phyloP scores from a whole-genome alignment of 1,140 invertebrate genomes.

The Musca domestica region DNA sequence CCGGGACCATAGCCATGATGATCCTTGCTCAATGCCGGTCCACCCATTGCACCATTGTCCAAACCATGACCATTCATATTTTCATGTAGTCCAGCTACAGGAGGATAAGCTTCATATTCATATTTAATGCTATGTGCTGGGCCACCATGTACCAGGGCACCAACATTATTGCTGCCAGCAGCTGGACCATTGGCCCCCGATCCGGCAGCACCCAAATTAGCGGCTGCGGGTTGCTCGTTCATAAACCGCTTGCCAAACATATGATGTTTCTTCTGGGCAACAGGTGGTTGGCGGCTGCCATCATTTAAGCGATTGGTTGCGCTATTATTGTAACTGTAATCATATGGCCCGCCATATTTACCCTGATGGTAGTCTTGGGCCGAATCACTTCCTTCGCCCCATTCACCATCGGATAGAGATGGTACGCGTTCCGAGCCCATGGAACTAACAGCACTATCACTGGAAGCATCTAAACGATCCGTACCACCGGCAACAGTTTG shows the following conservation, averaged over 20 bases:
- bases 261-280: slow-evolving; percentile 90
- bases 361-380: slow-evolving; percentile 63
- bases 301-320: slow-evolving; percentile 32
- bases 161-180: slow-evolving; percentile 11
- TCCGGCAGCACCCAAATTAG: slow-evolving; percentile 25
- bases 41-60: slow-evolving; percentile 56
- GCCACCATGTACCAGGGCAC: slow-evolving; percentile 20
- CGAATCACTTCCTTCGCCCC: slow-evolving; percentile 85
- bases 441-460: slow-evolving; percentile 84
- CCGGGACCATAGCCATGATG: slow-evolving; percentile 57
- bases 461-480: slow-evolving; percentile 76
- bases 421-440: slow-evolving; percentile 89
- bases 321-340: slow-evolving; percentile 64
- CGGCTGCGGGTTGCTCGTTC: slow-evolving; percentile 58
- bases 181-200: slow-evolving; percentile 30
- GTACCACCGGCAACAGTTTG: slow-evolving; percentile 38
- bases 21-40: slow-evolving; percentile 54
- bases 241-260: slow-evolving; percentile 85
- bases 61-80: slow-evolving; percentile 28
- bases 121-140: slow-evolving; percentile 63
- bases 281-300: slow-evolving; percentile 60
- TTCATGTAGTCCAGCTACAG: slow-evolving; percentile 24
- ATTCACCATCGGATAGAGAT: slow-evolving; percentile 81
- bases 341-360: slow-evolving; percentile 75
- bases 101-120: slow-evolving; percentile 58